Base-by-base conservation (phyloP, 64 coral and sea anemone species). In the Hydrozoanthus tunicans region DNA sequence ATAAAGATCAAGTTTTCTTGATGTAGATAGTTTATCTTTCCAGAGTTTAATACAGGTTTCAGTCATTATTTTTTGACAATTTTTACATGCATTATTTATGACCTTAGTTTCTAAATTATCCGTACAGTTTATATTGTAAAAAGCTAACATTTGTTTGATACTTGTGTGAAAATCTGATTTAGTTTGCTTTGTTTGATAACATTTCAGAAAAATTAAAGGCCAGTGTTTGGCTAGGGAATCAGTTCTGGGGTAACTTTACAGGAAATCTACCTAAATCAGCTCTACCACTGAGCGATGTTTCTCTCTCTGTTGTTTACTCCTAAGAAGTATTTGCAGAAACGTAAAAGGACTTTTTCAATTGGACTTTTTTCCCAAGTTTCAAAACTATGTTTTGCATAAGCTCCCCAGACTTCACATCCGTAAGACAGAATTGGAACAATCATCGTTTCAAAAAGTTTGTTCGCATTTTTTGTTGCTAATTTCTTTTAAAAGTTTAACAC, bases 351-450 rank as follows among this genome's bases (percentile, higher is more conserved):
- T 52, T 51, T 85, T 85, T 85, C 81, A 25, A 89, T 89, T 23
- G 69, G 84, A 59, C 43, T 71, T 72, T 89, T 89, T 27, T 85
- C 56, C 62, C 82, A 82, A 27, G 14, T 82, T 56, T 90, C 78
- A 61, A 59, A 80, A 61, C 20, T 25, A 59, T 90, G 67, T 90
- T 90, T 79, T 72, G 32, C 32, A 69, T 75, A 89, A 74, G 69
- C 85, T 27, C 85, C 85, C 85, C 85, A 89, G 8, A 89, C 43
- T 15, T 90, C 89, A 15, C 58, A 79, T 25, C 53, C 52, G 12
- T 90, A 90, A 60, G 62, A 64, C 52, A 90, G 73, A 77, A 90
- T 79, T 79, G 89, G 89, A 26, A 12, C 23, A 62, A 91, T 58
- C 60, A 70, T 55, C 7, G 77, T 65, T 54, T 91, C 59, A 91